Evolutionary conservation across 2,888 invertebrate genomes (phyloP).

Genomic region (Branchipolynoe longqiensis): DNA sequence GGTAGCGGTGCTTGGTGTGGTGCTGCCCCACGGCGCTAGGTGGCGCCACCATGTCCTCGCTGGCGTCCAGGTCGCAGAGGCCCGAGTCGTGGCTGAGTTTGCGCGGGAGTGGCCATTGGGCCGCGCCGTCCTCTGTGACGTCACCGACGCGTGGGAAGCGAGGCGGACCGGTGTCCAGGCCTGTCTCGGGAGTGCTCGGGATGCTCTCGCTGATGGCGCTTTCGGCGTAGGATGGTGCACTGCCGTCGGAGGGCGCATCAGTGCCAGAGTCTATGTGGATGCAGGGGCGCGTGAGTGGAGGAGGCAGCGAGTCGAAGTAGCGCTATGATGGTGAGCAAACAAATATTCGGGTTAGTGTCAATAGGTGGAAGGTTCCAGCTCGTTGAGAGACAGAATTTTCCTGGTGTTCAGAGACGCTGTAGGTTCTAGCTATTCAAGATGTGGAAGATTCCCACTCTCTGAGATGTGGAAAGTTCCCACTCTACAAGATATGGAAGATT

Average conservation of each 20-base stretch:
- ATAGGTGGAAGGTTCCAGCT: too few relatives aligned
- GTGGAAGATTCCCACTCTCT: too few relatives aligned
- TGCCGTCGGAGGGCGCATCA: slow-evolving; percentile 51
- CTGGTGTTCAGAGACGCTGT: too few relatives aligned
- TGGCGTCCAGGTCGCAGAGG: slow-evolving; percentile 60
- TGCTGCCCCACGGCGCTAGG: background rate
- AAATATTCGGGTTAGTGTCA: too few relatives aligned
- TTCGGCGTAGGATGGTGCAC: slow-evolving; percentile 62
- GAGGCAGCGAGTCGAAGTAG: slow-evolving; percentile 55
- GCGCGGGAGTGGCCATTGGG: slow-evolving; percentile 44
- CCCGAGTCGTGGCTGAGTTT: slow-evolving; percentile 63
- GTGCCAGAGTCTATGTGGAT: slow-evolving; percentile 29
- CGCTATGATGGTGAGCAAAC: slow-evolving; percentile 23
- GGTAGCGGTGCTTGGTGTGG: background rate
- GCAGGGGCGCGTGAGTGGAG: slow-evolving; percentile 34
- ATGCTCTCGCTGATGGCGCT: slow-evolving; percentile 65
- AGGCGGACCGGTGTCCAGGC: slow-evolving; percentile 51
- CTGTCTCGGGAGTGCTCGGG: slow-evolving; percentile 65
- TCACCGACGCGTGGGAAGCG: slow-evolving; percentile 27
- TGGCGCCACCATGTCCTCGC: background rate
- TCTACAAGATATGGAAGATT: too few relatives aligned
- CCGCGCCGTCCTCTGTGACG: background rate
- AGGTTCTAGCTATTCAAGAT: too few relatives aligned
- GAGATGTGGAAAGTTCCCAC: too few relatives aligned
- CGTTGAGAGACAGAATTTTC: too few relatives aligned